phyloP scores from a whole-genome alignment of 2,888 invertebrate genomes.

The Parnassius glacialis region DNA sequence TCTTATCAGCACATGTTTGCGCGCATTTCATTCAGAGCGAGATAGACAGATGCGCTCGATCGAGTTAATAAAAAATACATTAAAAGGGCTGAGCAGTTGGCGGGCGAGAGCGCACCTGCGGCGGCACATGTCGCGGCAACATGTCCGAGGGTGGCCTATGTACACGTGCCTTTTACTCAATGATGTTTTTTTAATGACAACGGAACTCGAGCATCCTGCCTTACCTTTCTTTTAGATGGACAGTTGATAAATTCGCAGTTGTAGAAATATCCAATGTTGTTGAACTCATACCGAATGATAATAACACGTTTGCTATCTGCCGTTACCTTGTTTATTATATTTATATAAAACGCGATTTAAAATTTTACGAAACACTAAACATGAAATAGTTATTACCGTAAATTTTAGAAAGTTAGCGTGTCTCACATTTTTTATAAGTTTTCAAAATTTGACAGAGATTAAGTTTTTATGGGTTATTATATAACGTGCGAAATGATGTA shows the following conservation, averaged over 20 bases:
- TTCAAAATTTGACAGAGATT: too few species aligned
- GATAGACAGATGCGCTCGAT: conserved; percentile 22
- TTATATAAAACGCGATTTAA: too few species aligned
- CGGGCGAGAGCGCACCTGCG: conserved; percentile 46
- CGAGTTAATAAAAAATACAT: conserved; percentile 19
- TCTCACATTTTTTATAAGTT: too few species aligned
- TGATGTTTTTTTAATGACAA: conserved; percentile 21
- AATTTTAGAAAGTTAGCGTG: too few species aligned
- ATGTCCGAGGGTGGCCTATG: conserved; percentile 20
- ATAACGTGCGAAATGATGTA: too few species aligned
- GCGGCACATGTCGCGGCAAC: conserved; percentile 39
- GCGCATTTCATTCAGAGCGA: conserved; percentile 13
- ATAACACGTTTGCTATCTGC: too few species aligned
- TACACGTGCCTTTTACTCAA: conserved; percentile 25
- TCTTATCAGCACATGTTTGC: background rate
- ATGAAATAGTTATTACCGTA: too few species aligned
- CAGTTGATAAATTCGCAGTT: conserved; percentile 9
- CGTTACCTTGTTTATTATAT: too few species aligned
- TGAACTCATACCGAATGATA: conserved; percentile 1
- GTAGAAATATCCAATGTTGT: conserved; percentile 1
- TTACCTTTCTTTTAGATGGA: conserved; percentile 7
- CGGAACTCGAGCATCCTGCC: conserved; percentile 26
- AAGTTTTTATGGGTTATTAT: too few species aligned
- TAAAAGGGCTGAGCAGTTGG: conserved; percentile 37
- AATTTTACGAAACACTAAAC: too few species aligned